Evolutionary conservation across 1,140 invertebrate genomes (phyloP), one percentile per base, ranked within the genome.

Genomic region (Sitophilus oryzae): DNA sequence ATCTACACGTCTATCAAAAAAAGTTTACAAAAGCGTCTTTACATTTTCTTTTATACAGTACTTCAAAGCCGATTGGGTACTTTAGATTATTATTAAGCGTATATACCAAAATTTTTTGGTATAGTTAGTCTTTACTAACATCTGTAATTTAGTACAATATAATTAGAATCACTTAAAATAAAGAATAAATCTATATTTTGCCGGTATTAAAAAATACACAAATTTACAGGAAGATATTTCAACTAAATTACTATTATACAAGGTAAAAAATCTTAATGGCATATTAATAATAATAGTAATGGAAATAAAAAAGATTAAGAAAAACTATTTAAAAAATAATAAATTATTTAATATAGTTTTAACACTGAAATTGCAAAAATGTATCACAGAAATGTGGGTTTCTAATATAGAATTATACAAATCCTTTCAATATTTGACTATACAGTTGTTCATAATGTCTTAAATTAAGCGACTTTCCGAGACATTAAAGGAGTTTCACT

Each of bases 121-220:
- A 57, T 52, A 57, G 55, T 57, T 57, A 57, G 55, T 57, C 55
- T 56, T 56, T 56, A 49, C 19, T 56, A 49, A 46, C 43, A 25
- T 51, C 23, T 49, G 41, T 57, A 51, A 48, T 52, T 51, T 55
- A 57, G 41, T 47, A 38, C 18, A 25, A 42, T 45, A 57, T 45
- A 51, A 40, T 42, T 35, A n/a, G 14, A 40, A 40, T 40, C 8
- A 40, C 14, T 40, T 40, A 20, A 40, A 40, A 15, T 6, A 40
- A 40, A 20, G 8, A 5, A 20, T 40, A 15, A 20, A 40, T 20
- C 8, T 20, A n/a, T n/a, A n/a, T n/a, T n/a, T n/a, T n/a, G n/a
- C n/a, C n/a, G 38, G 19, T 14, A 40, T 6, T 40, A 6, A 40
- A 6, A 40, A 5, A 40, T 40, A 40, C 38, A 15, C n/a, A 15